Evolutionary conservation across 2,888 invertebrate genomes (phyloP).

Genomic region (Cerceris ruficornis): DNA sequence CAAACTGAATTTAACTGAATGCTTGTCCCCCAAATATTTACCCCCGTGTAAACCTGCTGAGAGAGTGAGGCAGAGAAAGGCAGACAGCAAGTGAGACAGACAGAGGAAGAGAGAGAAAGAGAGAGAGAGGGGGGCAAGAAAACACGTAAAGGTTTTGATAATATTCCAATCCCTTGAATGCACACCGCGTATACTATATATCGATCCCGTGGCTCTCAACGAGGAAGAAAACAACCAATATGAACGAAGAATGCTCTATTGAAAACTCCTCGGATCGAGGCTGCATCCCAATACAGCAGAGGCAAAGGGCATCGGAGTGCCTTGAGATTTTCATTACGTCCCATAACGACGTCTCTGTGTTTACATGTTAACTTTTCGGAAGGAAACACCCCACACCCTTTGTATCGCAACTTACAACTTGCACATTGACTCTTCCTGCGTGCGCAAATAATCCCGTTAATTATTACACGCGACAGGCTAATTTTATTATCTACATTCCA

Average conservation of each 20-base stretch:
- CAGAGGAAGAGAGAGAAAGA: no score
- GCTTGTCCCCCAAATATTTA: conserved; percentile 48
- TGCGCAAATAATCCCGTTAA: conserved; percentile 19
- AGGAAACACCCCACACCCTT: background rate
- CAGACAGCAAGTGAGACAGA: no score
- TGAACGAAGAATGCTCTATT: conserved; percentile 59
- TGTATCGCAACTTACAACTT: no score
- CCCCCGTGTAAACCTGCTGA: background rate
- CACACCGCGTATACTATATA: conserved; percentile 31
- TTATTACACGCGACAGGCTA: conserved; percentile 49
- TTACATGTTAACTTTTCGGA: background rate
- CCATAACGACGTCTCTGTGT: conserved; percentile 1
- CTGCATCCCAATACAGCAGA: conserved; percentile 16
- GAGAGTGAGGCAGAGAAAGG: no score
- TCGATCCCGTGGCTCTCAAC: conserved; percentile 46
- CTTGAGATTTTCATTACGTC: conserved; percentile 24
- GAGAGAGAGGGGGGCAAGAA: conserved; percentile 7
- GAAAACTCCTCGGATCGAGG: conserved; percentile 55
- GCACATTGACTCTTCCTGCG: background rate
- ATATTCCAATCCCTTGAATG: conserved; percentile 56
- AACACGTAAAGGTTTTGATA: conserved; percentile 51
- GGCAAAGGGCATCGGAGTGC: background rate
- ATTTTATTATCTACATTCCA: conserved; percentile 43
- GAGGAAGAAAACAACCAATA: conserved; percentile 61
- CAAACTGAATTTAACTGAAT: conserved; percentile 39